Conservation (phyloP, 2,113 vertebrate genomes). For the Xyrauchen texanus region DNA sequence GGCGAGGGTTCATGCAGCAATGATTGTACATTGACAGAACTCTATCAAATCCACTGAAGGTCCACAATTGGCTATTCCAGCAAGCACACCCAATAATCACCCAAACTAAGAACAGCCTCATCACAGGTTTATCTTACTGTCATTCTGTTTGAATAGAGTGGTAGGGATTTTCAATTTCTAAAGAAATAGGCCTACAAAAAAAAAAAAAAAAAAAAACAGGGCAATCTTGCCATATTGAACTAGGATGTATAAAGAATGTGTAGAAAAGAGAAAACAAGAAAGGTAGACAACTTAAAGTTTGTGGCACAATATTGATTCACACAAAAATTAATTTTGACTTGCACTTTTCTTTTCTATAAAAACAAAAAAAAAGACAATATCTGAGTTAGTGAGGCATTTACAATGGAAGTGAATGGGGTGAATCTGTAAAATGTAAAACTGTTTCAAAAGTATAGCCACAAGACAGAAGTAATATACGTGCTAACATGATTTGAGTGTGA, state of each 20-base stretch:
- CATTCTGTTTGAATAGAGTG: constrained; percentile 30
- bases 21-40: constrained; percentile 48
- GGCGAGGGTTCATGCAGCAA: constrained; percentile 20
- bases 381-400: too few species aligned
- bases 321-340: too few species aligned
- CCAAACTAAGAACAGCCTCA: constrained; percentile 17
- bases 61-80: constrained; percentile 32
- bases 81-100: constrained; percentile 33
- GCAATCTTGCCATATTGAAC: not conserved
- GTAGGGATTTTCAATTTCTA: constrained; percentile 29
- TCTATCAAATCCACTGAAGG: constrained; percentile 46
- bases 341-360: too few species aligned
- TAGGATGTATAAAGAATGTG: not conserved
- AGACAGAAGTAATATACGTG: too few species aligned
- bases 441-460: too few species aligned
- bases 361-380: too few species aligned
- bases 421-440: too few species aligned
- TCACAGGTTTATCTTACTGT: constrained; percentile 26
- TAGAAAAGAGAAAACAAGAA: not conserved
- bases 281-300: not conserved
- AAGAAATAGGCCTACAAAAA: constrained; percentile 17
- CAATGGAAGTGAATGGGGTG: too few species aligned
- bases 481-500: too few species aligned
- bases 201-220: not conserved
- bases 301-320: too few species aligned